These are phyloP conservation scores for Aptenodytes patagonicus DNA, from an alignment of 2,113 vertebrate genomes.

Conservation along the genomic window DNA sequence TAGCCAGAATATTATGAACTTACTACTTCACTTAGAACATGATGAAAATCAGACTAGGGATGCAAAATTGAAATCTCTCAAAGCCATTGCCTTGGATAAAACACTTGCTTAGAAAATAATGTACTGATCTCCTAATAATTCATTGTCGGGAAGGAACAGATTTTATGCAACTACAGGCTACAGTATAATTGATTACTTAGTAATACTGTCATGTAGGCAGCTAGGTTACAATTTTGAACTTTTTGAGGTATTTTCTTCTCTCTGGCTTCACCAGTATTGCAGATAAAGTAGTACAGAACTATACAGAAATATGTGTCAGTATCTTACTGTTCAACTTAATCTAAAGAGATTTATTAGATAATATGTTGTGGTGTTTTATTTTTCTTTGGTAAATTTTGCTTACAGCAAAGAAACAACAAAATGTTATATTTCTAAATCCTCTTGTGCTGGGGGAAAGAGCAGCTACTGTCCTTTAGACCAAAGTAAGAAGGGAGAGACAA, in stretches of 20 bases:
- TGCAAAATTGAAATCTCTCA: constrained; percentile 57
- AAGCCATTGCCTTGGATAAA: constrained; percentile 59
- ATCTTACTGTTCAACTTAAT: not conserved
- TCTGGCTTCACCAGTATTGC: not conserved
- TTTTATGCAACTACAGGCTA: constrained; percentile 29
- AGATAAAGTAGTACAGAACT: not conserved
- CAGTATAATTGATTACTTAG: constrained; percentile 13
- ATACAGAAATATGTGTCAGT: not conserved
- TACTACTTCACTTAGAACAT: constrained; percentile 40
- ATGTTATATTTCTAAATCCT: not conserved
- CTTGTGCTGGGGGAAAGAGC: not conserved
- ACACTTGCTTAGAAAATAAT: constrained; percentile 62
- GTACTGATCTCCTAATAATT: constrained; percentile 25
- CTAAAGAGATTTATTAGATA: not conserved
- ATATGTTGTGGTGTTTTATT: not conserved
- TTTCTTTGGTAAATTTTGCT: not conserved
- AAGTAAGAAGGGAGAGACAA: not conserved
- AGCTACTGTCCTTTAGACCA: not conserved
- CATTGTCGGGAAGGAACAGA: constrained; percentile 13
- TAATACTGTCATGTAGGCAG: not conserved
- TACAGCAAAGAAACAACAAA: not conserved
- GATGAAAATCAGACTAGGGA: constrained; percentile 63
- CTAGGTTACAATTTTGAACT: constrained; percentile 2
- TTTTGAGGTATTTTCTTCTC: constrained; percentile 29
- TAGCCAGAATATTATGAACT: constrained; percentile 24